Percentiles rank a stretch among this genome's conserved stretches.
phyloP scores from a whole-genome alignment of 2,888 invertebrate genomes.

The Athripsodes cinereus region DNA sequence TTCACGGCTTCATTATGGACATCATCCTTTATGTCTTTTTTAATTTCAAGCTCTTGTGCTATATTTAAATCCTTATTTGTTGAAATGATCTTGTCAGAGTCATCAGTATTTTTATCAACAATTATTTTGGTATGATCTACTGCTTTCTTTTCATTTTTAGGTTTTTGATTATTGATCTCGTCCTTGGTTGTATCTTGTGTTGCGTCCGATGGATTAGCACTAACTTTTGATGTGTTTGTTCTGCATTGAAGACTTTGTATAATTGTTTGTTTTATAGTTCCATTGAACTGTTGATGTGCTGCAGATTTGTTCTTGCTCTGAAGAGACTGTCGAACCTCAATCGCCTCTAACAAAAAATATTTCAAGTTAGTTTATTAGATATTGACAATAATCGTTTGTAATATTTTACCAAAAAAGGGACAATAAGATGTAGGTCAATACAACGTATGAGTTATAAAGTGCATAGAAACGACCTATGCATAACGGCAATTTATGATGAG shows the following conservation, averaged over 20 bases:
- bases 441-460: no score
- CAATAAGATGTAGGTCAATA: no score
- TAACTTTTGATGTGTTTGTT: background rate
- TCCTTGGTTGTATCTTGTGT: background rate
- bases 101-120: slow-evolving; percentile 29
- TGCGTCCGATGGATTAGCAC: background rate
- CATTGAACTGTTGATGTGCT: slow-evolving; percentile 48
- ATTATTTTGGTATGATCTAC: slow-evolving; percentile 9
- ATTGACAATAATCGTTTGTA: background rate
- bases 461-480: no score
- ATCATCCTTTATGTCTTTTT: background rate
- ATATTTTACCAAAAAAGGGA: no score
- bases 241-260: background rate
- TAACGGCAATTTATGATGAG: no score
- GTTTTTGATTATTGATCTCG: background rate
- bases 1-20: background rate
- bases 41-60: background rate
- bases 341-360: slow-evolving; percentile 33
- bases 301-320: slow-evolving; percentile 28
- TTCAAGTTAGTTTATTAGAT: background rate
- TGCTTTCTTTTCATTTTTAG: slow-evolving; percentile 7
- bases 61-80: background rate
- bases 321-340: slow-evolving; percentile 36
- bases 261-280: slow-evolving; percentile 40
- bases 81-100: background rate